These are phyloP conservation scores for Steatocranus sp. DNA, from an alignment of 2,797 vertebrate genomes.

Conservation along the genomic window DNA sequence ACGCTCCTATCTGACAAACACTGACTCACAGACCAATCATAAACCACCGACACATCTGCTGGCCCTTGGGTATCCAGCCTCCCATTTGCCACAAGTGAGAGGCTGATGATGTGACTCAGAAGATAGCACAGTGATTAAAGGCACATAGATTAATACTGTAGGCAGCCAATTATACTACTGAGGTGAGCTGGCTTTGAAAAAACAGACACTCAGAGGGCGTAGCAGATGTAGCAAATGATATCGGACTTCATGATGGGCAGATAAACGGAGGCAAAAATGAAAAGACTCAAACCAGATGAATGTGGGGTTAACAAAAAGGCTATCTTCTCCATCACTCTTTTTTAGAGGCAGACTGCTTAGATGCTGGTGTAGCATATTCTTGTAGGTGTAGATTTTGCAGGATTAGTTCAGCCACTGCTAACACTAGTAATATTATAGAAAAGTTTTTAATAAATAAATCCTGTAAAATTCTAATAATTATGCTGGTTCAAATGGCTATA, in stretches of 20 bases:
- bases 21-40: constrained; percentile 24
- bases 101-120: constrained; percentile 24
- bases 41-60: constrained; percentile 56
- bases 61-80: constrained; percentile 6
- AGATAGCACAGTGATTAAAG: constrained; percentile 37
- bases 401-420: not conserved
- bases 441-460: not conserved
- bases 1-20: constrained; percentile 39
- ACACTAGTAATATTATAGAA: not conserved
- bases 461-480: not conserved
- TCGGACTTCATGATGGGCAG: not conserved
- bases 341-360: not conserved
- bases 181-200: constrained; percentile 16
- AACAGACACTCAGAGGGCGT: not conserved
- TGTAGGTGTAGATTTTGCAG: not conserved
- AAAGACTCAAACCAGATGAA: not conserved
- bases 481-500: not conserved
- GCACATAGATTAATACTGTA: not conserved
- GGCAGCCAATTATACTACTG: constrained; percentile 15
- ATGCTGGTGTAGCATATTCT: not conserved
- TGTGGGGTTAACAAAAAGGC: not conserved
- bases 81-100: constrained; percentile 33
- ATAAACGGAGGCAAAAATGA: not conserved
- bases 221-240: not conserved
- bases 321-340: not conserved